Percentiles rank a stretch among this genome's conserved stretches.
Evolutionary conservation across 30 jellyfish, hydroid and myxozoan species (phyloP).

Genomic region (Morbakka virulenta): DNA sequence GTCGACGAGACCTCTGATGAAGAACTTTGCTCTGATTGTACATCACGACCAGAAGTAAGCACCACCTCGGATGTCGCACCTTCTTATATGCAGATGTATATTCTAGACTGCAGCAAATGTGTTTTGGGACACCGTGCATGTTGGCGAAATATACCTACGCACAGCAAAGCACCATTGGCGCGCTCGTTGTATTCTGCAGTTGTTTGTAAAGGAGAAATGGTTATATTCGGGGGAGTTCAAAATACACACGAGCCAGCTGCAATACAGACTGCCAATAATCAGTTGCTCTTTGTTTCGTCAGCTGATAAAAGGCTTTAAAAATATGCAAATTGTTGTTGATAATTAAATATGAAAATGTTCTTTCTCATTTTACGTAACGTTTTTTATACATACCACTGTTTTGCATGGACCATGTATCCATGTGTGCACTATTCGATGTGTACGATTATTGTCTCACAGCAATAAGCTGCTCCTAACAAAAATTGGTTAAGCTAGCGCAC

Average conservation of each 20-base stretch:
- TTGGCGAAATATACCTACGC: constrained; percentile 49
- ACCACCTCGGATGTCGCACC: constrained; percentile 15
- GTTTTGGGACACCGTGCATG: constrained; percentile 9
- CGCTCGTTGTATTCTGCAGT: constrained; percentile 63
- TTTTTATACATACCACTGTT: too few species aligned
- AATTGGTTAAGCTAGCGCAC: too few species aligned
- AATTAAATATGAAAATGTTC: too few species aligned
- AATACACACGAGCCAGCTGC: constrained; percentile 28
- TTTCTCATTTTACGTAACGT: too few species aligned
- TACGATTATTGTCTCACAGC: too few species aligned
- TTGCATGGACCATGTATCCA: too few species aligned
- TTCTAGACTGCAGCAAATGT: constrained; percentile 41
- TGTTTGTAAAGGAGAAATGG: constrained; percentile 65
- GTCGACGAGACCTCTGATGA: constrained; percentile 10
- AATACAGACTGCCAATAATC: not conserved
- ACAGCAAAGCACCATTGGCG: constrained; percentile 54
- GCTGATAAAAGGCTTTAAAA: too few species aligned
- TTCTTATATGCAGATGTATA: constrained; percentile 72
- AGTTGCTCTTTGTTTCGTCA: not conserved
- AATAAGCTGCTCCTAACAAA: too few species aligned
- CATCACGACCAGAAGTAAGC: constrained; percentile 14
- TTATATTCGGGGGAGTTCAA: constrained; percentile 84
- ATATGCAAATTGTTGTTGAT: too few species aligned
- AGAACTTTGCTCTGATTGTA: not conserved
- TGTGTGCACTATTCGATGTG: too few species aligned